Evolutionary conservation across 2,113 vertebrate species (phyloP).

Genomic region (Elachura formosa): DNA sequence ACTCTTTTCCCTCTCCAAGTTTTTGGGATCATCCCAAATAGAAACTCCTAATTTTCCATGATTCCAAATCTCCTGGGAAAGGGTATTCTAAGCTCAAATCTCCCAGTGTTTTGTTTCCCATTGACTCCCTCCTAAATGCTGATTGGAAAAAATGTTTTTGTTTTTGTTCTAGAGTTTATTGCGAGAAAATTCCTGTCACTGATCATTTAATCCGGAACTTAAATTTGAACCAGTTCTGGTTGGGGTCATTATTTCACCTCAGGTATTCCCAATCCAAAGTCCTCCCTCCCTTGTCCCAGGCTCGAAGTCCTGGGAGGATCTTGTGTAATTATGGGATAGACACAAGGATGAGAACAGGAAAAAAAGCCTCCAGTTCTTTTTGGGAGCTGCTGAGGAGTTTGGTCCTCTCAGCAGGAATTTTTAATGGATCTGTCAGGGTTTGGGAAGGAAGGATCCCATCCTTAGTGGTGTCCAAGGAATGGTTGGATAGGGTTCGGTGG

Average conservation of each 20-base stretch:
- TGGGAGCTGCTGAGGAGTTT: constrained; percentile 5
- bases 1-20: not conserved
- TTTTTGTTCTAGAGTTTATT: not conserved
- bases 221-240: constrained; percentile 39
- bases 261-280: constrained; percentile 23
- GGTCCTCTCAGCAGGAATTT: not conserved
- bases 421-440: not conserved
- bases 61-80: not conserved
- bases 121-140: not conserved
- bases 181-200: not conserved
- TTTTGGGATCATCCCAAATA: not conserved
- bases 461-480: not conserved
- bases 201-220: constrained; percentile 38
- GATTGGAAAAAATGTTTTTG: not conserved
- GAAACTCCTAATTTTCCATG: not conserved
- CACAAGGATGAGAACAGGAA: not conserved
- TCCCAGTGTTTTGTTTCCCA: not conserved
- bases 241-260: constrained; percentile 1
- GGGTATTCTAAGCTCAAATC: not conserved
- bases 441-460: not conserved
- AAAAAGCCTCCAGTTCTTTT: not conserved
- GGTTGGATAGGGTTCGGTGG: not conserved
- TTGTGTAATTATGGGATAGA: constrained; percentile 21
- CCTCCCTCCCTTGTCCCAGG: not conserved
- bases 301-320: constrained; percentile 32